phyloP scores from a whole-genome alignment of 2,888 invertebrate species.

The Chrysolina haemoptera region DNA sequence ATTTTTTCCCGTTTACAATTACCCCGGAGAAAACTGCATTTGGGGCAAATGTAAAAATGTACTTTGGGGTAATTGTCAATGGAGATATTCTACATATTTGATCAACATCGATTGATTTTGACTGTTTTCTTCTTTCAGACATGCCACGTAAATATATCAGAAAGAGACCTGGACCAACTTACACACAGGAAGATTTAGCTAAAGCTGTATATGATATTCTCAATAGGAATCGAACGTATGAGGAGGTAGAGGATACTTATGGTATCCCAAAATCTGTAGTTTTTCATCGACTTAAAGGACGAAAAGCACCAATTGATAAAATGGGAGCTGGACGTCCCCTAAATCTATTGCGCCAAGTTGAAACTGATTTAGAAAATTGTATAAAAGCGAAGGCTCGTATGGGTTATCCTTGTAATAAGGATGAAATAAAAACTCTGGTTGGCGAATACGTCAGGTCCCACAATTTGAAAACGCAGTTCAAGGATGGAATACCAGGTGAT shows the following conservation, averaged over 20 bases:
- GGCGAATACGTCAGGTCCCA: constrained; percentile 4
- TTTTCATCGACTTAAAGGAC: constrained; percentile 15
- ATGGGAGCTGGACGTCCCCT: not conserved
- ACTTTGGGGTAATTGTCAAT: not conserved
- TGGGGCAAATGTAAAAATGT: not conserved
- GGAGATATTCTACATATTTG: not conserved
- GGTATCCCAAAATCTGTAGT: constrained; percentile 31
- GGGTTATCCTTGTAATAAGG: constrained; percentile 54
- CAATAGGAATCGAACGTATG: constrained; percentile 5
- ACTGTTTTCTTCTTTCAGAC: too few species aligned
- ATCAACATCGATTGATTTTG: not conserved
- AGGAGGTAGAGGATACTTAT: not conserved
- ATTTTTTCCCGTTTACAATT: not conserved
- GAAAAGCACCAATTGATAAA: not conserved
- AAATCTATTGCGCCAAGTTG: not conserved
- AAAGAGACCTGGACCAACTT: constrained; percentile 7
- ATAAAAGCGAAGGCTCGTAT: constrained; percentile 29
- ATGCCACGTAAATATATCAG: too few species aligned
- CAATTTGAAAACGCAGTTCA: constrained; percentile 46
- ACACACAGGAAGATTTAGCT: constrained; percentile 30
- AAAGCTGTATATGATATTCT: constrained; percentile 3
- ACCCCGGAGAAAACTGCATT: not conserved
- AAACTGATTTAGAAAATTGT: not conserved
- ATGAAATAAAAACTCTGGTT: constrained; percentile 42
- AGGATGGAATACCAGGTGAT: constrained; percentile 52